A percentile compares a stretch with the other conserved stretches of the same genome.
phyloP scores from a whole-genome alignment of 1,140 invertebrate species.

The Leptinotarsa texana region DNA sequence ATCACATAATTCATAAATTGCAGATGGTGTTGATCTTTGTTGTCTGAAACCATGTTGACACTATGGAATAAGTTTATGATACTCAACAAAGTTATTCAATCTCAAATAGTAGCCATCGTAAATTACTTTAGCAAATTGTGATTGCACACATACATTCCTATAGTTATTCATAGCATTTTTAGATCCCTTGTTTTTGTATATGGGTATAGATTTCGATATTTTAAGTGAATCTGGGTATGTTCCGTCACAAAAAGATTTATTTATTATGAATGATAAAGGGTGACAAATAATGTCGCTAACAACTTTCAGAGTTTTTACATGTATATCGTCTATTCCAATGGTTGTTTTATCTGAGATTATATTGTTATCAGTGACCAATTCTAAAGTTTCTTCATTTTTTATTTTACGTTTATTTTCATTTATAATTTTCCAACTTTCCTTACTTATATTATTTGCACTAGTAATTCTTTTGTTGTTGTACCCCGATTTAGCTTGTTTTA shows the following conservation, averaged over 20 bases:
- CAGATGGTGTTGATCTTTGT: neutral
- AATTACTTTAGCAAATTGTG: neutral
- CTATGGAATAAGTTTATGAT: neutral
- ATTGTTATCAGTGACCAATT: neutral
- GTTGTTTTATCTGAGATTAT: neutral
- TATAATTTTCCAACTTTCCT: neutral
- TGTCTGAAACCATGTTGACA: constrained; percentile 3
- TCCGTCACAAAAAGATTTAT: neutral
- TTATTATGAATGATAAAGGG: neutral
- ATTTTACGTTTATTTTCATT: constrained; percentile 11
- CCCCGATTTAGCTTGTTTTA: neutral
- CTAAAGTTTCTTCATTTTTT: neutral
- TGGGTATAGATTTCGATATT: neutral
- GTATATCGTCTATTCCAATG: neutral
- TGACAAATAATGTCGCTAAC: neutral
- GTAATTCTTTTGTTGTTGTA: constrained; percentile 13
- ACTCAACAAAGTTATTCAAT: neutral
- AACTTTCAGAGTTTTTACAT: neutral
- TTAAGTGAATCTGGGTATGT: neutral
- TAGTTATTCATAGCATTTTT: neutral
- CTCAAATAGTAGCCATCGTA: neutral
- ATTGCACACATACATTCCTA: neutral
- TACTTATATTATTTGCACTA: constrained; percentile 3
- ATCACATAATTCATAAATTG: neutral
- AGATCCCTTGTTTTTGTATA: neutral